A percentile compares a stretch with the other conserved stretches of the same genome.
These are phyloP conservation scores for Ibidorhyncha struthersii DNA, from an alignment of 2,113 vertebrate species.

Conservation along the genomic window DNA sequence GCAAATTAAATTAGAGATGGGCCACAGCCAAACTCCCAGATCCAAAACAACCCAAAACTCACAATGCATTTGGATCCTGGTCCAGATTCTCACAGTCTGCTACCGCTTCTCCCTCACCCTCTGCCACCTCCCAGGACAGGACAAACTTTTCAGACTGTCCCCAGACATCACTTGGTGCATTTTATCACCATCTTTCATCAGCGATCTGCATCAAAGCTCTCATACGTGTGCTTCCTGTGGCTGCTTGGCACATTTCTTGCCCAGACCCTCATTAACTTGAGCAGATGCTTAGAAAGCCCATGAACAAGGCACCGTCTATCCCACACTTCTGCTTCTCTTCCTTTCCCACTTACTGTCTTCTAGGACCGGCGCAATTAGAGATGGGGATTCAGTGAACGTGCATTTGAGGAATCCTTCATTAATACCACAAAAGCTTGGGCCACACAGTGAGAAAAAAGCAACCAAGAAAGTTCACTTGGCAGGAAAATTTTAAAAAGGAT, in stretches of 20 bases:
- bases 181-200: not conserved
- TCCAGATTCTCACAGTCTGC: conserved; percentile 41
- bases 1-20: conserved; percentile 49
- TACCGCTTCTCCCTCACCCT: not conserved
- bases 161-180: not conserved
- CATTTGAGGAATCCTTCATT: not conserved
- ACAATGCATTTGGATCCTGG: not conserved
- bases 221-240: not conserved
- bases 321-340: not conserved
- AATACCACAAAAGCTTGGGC: not conserved
- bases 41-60: not conserved
- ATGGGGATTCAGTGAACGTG: not conserved
- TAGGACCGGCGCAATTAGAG: not conserved
- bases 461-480: not conserved
- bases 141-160: not conserved
- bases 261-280: conserved; percentile 11
- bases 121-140: not conserved
- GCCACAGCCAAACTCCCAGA: conserved; percentile 26
- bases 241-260: not conserved
- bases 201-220: not conserved
- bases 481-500: not conserved
- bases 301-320: not conserved
- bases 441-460: not conserved
- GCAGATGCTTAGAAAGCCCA: not conserved
- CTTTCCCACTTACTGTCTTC: not conserved